Evolutionary conservation across 2,797 vertebrate genomes (phyloP).

Genomic region (Delichon dasypus): DNA sequence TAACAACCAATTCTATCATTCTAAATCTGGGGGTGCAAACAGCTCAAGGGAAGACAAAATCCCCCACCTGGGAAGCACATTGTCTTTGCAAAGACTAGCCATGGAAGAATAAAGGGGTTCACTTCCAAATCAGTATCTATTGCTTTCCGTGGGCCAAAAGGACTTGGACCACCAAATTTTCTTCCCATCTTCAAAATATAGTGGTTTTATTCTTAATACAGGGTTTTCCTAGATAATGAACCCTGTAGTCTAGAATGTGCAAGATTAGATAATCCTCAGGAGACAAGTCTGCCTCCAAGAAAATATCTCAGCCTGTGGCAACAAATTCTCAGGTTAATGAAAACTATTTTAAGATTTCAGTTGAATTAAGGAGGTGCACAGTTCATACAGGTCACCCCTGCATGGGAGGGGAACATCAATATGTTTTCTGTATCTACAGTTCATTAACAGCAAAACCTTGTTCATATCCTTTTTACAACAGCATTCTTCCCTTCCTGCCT

Average conservation of each 20-base stretch:
- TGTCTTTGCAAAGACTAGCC: neutral
- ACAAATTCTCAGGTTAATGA: slow-evolving; percentile 1
- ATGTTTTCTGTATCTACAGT: neutral
- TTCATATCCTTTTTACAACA: neutral
- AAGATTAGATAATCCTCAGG: neutral
- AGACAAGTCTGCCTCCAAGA: neutral
- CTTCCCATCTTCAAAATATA: neutral
- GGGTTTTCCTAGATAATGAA: neutral
- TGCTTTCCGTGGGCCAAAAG: neutral
- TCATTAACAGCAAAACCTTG: neutral
- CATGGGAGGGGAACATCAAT: neutral
- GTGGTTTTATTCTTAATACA: neutral
- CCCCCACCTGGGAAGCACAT: neutral
- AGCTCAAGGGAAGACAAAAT: neutral
- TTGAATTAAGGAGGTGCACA: slow-evolving; percentile 4
- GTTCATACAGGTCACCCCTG: neutral
- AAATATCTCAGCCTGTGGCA: neutral
- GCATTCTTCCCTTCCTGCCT: neutral
- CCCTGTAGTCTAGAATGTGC: neutral
- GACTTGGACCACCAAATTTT: neutral
- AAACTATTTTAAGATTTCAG: neutral
- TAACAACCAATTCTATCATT: neutral
- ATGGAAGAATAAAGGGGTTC: neutral
- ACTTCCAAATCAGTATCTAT: neutral
- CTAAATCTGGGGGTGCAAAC: neutral